Conservation (phyloP, 2,113 vertebrate species). For the Chloropsis cyanopogon region DNA sequence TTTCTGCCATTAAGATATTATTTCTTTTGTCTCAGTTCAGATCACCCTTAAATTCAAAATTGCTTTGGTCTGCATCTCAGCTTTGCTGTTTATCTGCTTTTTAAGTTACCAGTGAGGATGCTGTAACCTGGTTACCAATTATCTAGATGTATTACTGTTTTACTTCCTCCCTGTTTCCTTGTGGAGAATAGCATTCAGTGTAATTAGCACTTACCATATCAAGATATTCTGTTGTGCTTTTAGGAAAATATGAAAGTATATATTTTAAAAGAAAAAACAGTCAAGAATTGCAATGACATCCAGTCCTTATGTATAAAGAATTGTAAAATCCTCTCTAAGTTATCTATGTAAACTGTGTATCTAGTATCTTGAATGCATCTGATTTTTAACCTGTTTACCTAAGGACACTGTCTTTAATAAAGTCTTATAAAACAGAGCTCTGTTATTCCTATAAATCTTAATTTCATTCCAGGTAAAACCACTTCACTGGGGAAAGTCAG, state of each 20-base stretch:
- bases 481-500: background rate
- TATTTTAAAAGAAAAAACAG: background rate
- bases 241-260: background rate
- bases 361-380: background rate
- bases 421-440: background rate
- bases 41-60: background rate
- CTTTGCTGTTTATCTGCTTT: background rate
- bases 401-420: background rate
- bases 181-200: background rate
- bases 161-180: background rate
- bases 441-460: background rate
- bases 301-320: background rate
- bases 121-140: background rate
- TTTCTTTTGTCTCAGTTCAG: background rate
- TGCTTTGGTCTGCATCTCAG: background rate
- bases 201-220: background rate
- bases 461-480: background rate
- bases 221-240: background rate
- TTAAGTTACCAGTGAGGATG: background rate
- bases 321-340: background rate
- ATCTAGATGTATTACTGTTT: background rate
- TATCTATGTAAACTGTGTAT: background rate
- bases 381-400: background rate
- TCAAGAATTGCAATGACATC: background rate
- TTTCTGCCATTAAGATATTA: background rate